Evolutionary conservation across 2,113 vertebrate species (phyloP), one percentile per base, ranked within the genome.

Genomic region (Sminthopsis crassicaudata): DNA sequence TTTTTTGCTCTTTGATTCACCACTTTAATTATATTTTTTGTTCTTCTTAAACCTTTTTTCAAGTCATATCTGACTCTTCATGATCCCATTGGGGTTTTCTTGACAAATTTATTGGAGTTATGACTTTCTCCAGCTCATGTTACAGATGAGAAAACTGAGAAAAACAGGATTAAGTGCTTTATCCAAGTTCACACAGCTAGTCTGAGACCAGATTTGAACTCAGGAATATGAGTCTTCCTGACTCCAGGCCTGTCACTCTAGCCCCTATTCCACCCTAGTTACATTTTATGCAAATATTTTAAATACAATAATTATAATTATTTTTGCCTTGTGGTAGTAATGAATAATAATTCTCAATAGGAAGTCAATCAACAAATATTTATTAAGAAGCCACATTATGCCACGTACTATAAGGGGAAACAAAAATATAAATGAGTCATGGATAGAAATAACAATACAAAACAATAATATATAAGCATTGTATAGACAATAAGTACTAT

Each of bases 241-340:
- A 60, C 57, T 60, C 12, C 27, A 60, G 57, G 8, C 2, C 10
- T 30, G 27, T 2, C 26, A 27, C 54, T 25, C 54, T 55, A 53
- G 11, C 52, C 52, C 12, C 53, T 54, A 4, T 8, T 24, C 55
- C 26, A 57, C 25, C 25, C 26, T 57, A 60, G 94, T 51, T 97
- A 67, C 46, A 67, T 96, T 94, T 52, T 96, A 96, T 91, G 90
- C 91, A 94, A n/a, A 0, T 98, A 96, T 96, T 94, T 97, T 94
- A 89, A 95, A 92, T 76, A 96, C 94, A 97, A 97, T 96, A 57
- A 97, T 97, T 97, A 95, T 96, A 97, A 93, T 97, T 94, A 90
- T 98, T 98, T 98, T 98, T 98, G 98, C 98, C 98, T 98, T 99
- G 98, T 98, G 98, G 98, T 99, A 76, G 60, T 98, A 98, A 96